phyloP scores from a whole-genome alignment of 2,888 invertebrate species.

The Epinotia bilunana region DNA sequence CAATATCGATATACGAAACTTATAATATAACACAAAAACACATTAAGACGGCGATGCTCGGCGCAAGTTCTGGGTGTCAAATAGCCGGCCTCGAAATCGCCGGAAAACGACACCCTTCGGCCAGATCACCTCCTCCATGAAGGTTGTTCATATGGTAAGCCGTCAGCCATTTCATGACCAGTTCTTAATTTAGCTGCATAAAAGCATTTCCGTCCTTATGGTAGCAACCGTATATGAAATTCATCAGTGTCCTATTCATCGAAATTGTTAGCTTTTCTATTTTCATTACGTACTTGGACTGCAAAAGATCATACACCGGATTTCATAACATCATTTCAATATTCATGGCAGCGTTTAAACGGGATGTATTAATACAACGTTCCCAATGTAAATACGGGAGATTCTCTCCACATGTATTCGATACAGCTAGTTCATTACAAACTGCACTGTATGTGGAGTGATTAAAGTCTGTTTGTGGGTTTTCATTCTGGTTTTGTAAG shows the following conservation, averaged over 20 bases:
- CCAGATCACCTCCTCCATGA: too few species aligned
- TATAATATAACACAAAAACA: too few species aligned
- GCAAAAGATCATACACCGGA: not conserved
- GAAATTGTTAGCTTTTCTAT: not conserved
- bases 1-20: too few species aligned
- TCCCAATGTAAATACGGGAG: constrained; percentile 30
- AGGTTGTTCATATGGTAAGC: too few species aligned
- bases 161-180: too few species aligned
- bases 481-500: constrained; percentile 36
- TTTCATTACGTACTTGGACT: not conserved
- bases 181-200: too few species aligned
- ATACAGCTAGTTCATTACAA: constrained; percentile 11
- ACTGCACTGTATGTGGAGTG: not conserved
- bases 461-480: constrained; percentile 8
- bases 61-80: too few species aligned
- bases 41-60: too few species aligned
- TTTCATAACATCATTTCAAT: constrained; percentile 35
- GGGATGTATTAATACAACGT: constrained; percentile 32
- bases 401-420: constrained; percentile 26
- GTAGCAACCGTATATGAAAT: too few species aligned
- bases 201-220: too few species aligned
- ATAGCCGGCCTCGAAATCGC: not conserved
- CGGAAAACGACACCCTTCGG: too few species aligned
- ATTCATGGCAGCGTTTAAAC: constrained; percentile 15
- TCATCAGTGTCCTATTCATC: too few species aligned